Base-by-base conservation (phyloP, 2,888 invertebrate species). In the Ryuthela nishihirai region DNA sequence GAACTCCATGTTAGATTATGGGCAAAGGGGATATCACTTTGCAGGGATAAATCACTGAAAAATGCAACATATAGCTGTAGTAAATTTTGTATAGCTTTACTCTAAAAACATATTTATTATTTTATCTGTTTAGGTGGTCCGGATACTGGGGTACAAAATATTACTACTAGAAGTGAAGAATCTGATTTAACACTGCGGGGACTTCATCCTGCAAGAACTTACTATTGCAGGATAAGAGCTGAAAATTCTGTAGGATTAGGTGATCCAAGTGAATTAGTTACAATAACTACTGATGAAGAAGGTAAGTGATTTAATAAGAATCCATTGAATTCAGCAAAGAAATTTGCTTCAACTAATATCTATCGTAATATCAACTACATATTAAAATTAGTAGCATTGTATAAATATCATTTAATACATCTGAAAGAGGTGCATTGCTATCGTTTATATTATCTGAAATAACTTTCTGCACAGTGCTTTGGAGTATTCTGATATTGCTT, bases 141-240 rank as follows among this genome's bases (percentile, higher is more conserved):
- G 54, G 54, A 60, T 49, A 47, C 52, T 29, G 40, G 42, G n/a
- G 42, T 55, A n/a, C 59, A 53, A 49, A 76, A 76, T 63, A 69
- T 75, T 18, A 73, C 74, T 0, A 72, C 74, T 7, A 67, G 70
- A 15, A 72, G 72, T 7, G 62, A 67, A 17, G 65, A 67, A 12
- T 55, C 67, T 26, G 64, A 64, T 5, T 67, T 68, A 2, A 66
- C 65, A n/a, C 58, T 73, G 21, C 76, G 81, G 4, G 82, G 82
- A 39, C 69, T 74, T 4, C 70, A 71, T 24, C 74, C 74, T 4
- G 68, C 73, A 4, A 70, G 67, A 44, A 54, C 64, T 34, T 74
- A 73, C 64, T 64, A 70, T 48, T 66, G 74, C 34, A 61, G 72
- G 24, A 68, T 73, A 4, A 63, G 70, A 46, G 73, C 74, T 12